Conservation (phyloP, 2,797 vertebrate species). For the Hipposideros larvatus region DNA sequence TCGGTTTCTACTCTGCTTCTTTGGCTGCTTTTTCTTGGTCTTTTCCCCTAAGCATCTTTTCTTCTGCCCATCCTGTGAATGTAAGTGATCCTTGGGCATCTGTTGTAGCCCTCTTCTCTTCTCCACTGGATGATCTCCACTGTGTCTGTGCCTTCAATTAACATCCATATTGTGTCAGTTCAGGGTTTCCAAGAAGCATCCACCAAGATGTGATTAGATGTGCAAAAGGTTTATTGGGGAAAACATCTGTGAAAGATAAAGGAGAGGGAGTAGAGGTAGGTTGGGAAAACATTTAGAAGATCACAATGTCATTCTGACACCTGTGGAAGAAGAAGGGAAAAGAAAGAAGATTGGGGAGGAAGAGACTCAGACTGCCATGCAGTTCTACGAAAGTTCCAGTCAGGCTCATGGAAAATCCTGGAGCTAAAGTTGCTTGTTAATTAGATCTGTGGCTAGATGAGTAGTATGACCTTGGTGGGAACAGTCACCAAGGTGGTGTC, state of each 20-base stretch:
- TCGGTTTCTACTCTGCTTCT: background rate
- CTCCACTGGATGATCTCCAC: background rate
- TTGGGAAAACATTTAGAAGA: background rate
- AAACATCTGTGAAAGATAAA: background rate
- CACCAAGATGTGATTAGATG: background rate
- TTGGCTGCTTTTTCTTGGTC: background rate
- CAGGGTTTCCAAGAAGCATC: slow-evolving; percentile 8
- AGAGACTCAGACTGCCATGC: background rate
- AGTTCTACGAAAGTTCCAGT: background rate
- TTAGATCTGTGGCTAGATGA: background rate
- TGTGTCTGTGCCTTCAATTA: background rate
- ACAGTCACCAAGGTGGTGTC: background rate
- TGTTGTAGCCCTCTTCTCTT: background rate
- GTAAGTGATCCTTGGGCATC: background rate
- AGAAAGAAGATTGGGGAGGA: background rate
- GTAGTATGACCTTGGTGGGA: background rate
- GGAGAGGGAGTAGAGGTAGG: background rate
- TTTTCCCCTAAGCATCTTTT: background rate
- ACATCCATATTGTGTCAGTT: background rate
- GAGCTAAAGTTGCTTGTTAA: background rate
- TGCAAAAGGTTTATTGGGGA: background rate
- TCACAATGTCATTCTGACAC: background rate
- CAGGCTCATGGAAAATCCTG: background rate
- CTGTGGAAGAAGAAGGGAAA: background rate
- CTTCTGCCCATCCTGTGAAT: background rate